These are phyloP conservation scores for Typhlichthys subterraneus DNA, from an alignment of 2,797 vertebrate genomes.

Conservation along the genomic window DNA sequence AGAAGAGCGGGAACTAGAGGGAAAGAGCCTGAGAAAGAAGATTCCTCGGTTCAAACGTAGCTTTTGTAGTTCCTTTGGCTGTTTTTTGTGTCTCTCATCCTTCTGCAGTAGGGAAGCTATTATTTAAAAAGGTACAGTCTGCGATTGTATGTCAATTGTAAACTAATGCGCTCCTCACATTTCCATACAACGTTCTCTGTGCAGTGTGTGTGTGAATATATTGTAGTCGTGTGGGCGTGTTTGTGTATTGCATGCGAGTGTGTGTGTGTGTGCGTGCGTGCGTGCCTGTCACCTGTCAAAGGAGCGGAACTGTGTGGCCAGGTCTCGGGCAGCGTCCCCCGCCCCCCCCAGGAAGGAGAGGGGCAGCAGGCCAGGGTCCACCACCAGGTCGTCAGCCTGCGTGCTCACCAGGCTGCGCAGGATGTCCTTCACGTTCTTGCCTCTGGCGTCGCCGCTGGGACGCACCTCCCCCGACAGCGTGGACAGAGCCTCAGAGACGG, in stretches of 20 bases:
- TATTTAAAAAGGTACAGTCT: too few relatives aligned
- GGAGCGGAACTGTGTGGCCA: constrained; percentile 85
- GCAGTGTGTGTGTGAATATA: neutral
- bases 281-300: constrained; percentile 88
- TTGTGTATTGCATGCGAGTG: neutral
- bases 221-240: too few relatives aligned
- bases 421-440: constrained; percentile 96
- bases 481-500: constrained; percentile 89
- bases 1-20: constrained; percentile 33
- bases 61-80: too few relatives aligned
- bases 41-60: constrained; percentile 36
- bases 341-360: constrained; percentile 85
- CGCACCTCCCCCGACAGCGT: constrained; percentile 91
- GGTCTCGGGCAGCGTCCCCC: constrained; percentile 77
- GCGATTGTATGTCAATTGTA: too few relatives aligned
- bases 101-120: too few relatives aligned
- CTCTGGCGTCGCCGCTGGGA: constrained; percentile 72
- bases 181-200: too few relatives aligned
- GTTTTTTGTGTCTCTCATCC: too few relatives aligned
- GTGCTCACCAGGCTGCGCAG: constrained; percentile 91
- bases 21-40: constrained; percentile 21
- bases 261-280: neutral
- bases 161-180: too few relatives aligned
- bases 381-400: constrained; percentile 81
- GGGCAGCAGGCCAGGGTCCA: constrained; percentile 85